Evolutionary conservation across 2,888 invertebrate genomes (phyloP), one percentile per base, ranked within the genome.

Genomic region (Sepiola atlantica): DNA sequence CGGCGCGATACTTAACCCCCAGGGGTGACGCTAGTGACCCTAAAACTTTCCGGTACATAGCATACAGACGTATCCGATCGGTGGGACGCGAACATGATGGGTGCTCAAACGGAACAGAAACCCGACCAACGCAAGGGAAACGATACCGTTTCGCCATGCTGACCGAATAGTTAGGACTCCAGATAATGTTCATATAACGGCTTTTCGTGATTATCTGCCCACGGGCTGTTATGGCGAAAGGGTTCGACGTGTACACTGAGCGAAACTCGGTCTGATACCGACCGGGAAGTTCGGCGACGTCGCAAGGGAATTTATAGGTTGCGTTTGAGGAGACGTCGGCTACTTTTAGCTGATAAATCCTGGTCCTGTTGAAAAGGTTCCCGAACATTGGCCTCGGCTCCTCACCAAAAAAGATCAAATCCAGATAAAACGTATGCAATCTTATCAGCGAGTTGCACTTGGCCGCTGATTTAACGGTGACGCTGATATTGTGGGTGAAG

Each of bases 21-120:
- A 96, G 92, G 12, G 97, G 96, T 77, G 96, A 95, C 21, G 97
- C 96, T 77, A 95, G 94, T 20, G 96, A 96, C 61, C 96, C 96
- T 20, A 95, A 95, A 10, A 95, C 95, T 92, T 95, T 95, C 93
- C 95, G 95, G 32, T 94, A 94, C 20, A 96, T 95, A 94, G 95
- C 95, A 95, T 96, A 96, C 94, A 96, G 95, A 92, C 97, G 95
- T 91, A 97, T 96, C 95, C 95, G 95, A 94, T 95, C 95, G 28
- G 94, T 94, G 28, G 93, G 55, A n/a, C 96, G 96, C 20, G 96
- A 95, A 94, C 97, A 97, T 24, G 95, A 94, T 14, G 97, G 96
- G 55, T 96, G 96, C 35, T 95, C 94, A 94, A 96, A 97, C 35
- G 95, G 93, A 16, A 96, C 95, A 28, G 94, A 94, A 24, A 96